These are phyloP conservation scores for Scomber japonicus DNA, from an alignment of 2,113 vertebrate species.

Conservation along the genomic window DNA sequence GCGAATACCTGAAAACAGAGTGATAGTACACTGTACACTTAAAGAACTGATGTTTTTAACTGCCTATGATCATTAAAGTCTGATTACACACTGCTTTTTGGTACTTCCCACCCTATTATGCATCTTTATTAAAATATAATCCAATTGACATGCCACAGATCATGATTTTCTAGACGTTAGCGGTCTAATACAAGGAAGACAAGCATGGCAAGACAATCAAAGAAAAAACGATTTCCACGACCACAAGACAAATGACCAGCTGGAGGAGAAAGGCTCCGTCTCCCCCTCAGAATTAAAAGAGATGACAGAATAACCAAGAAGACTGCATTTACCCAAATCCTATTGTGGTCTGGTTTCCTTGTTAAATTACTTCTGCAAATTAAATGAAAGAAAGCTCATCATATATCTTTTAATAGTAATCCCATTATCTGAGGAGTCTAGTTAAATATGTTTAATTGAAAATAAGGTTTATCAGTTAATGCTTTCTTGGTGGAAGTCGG, in stretches of 20 bases:
- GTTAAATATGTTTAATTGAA: conserved; percentile 47
- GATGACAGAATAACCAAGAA: not conserved
- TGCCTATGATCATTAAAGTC: conserved; percentile 22
- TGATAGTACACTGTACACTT: conserved; percentile 39
- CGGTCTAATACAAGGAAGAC: not conserved
- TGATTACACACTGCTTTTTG: not conserved
- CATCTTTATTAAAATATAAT: conserved; percentile 9
- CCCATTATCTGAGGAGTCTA: conserved; percentile 48
- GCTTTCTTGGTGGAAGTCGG: conserved; percentile 33
- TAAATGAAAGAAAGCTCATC: conserved; percentile 58
- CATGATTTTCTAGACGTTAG: conserved; percentile 1
- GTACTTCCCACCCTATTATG: not conserved
- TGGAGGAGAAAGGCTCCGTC: not conserved
- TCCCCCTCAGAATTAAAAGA: conserved; percentile 32
- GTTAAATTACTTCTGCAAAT: conserved; percentile 62
- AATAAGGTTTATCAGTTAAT: conserved; percentile 32
- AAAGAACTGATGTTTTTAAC: conserved; percentile 17
- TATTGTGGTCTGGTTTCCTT: conserved; percentile 49
- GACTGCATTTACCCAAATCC: conserved; percentile 47
- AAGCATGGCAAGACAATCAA: conserved; percentile 46
- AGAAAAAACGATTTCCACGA: conserved; percentile 34
- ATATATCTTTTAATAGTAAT: conserved; percentile 61
- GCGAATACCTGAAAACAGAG: not conserved
- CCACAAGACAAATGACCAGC: conserved; percentile 23
- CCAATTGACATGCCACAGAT: not conserved